A percentile compares a stretch with the other conserved stretches of the same genome.
Conservation (phyloP, 2,797 vertebrate genomes). For the Neosalanx taihuensis region DNA sequence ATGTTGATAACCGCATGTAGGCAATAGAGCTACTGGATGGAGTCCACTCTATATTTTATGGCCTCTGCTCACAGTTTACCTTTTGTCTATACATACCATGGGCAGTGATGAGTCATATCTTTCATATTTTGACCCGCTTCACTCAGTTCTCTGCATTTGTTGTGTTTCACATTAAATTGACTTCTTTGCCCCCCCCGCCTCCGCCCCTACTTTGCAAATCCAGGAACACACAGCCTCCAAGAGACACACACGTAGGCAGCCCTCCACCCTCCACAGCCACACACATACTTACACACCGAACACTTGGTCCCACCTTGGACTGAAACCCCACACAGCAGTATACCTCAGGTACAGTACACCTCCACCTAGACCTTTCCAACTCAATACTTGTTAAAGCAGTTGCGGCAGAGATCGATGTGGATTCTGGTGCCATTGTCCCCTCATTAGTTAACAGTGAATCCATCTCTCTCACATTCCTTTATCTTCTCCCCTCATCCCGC, state of each 20-base stretch:
- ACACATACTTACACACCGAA: neutral
- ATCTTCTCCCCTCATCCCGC: conserved; percentile 57
- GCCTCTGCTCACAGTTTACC: conserved; percentile 18
- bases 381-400: conserved; percentile 50
- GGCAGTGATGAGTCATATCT: conserved; percentile 38
- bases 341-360: conserved; percentile 55
- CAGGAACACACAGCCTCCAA: too few relatives aligned
- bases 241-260: neutral
- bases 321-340: conserved; percentile 19
- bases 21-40: conserved; percentile 32
- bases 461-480: conserved; percentile 69
- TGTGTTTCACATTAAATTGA: conserved; percentile 24
- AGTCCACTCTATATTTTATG: conserved; percentile 50
- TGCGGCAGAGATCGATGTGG: conserved; percentile 68
- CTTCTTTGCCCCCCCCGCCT: neutral
- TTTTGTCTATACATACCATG: conserved; percentile 22
- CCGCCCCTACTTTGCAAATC: too few relatives aligned
- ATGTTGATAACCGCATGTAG: conserved; percentile 20
- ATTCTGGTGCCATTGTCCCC: conserved; percentile 68
- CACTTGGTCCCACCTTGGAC: conserved; percentile 24
- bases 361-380: conserved; percentile 25
- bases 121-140: conserved; percentile 32
- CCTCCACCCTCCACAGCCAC: conserved; percentile 24
- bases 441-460: conserved; percentile 69
- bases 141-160: conserved; percentile 16